These are phyloP conservation scores for Himalopsyche anomala DNA, from an alignment of 2,888 invertebrate species.

Conservation along the genomic window DNA sequence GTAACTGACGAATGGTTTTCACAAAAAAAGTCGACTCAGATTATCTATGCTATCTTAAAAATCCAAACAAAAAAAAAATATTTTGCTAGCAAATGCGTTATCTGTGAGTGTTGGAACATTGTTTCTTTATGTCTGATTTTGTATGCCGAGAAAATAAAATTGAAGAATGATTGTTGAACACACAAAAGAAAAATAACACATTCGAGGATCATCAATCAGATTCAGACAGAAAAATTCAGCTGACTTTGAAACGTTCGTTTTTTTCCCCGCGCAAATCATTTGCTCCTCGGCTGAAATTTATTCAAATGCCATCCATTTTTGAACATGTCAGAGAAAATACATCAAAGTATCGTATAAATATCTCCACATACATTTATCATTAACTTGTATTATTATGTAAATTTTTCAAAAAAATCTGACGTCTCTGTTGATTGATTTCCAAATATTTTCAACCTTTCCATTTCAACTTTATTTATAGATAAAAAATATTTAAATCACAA, in stretches of 20 bases:
- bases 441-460: too few relatives aligned
- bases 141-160: neutral
- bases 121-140: neutral
- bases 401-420: too few relatives aligned
- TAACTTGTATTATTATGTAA: neutral
- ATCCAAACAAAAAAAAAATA: too few relatives aligned
- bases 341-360: too few relatives aligned
- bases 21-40: too few relatives aligned
- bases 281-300: neutral
- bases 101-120: neutral
- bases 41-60: too few relatives aligned
- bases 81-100: too few relatives aligned
- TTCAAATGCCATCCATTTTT: neutral
- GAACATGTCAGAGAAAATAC: neutral
- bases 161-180: constrained; percentile 22
- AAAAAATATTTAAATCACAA: too few relatives aligned
- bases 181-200: constrained; percentile 30
- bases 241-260: neutral
- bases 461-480: too few relatives aligned
- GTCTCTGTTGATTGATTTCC: too few relatives aligned
- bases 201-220: constrained; percentile 14
- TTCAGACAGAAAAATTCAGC: constrained; percentile 30
- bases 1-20: too few relatives aligned
- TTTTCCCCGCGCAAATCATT: neutral
- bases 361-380: neutral